These are phyloP conservation scores for Reticulitermes lucifugus DNA, from an alignment of 2,888 invertebrate genomes.

Conservation along the genomic window DNA sequence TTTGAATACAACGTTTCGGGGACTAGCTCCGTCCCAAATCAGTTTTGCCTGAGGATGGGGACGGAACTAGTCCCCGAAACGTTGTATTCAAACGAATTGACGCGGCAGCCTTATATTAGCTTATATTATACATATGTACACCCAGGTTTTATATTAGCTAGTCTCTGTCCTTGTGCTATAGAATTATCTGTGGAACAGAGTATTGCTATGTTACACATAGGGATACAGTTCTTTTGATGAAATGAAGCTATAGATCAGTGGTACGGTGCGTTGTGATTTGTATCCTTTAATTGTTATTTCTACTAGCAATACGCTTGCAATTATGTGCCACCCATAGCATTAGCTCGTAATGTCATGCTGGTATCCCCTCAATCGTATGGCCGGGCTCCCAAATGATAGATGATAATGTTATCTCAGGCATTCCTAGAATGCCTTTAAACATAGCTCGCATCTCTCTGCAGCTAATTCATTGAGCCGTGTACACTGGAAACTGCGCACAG, in stretches of 20 bases:
- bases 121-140: too few species aligned
- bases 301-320: not conserved
- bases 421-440: not conserved
- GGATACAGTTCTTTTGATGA: not conserved
- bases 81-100: too few species aligned
- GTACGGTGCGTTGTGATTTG: not conserved
- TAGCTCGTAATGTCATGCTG: not conserved
- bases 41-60: too few species aligned
- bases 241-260: slow-evolving; percentile 4
- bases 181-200: not conserved
- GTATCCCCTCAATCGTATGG: slow-evolving; percentile 1
- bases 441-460: not conserved
- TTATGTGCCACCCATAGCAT: not conserved
- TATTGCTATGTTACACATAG: not conserved
- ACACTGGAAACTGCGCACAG: not conserved
- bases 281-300: slow-evolving; percentile 7
- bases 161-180: too few species aligned
- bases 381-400: not conserved
- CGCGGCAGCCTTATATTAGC: too few species aligned
- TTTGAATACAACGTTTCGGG: too few species aligned
- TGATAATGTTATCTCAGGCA: not conserved
- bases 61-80: too few species aligned
- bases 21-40: too few species aligned
- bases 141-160: too few species aligned
- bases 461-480: not conserved